phyloP scores from a whole-genome alignment of 2,888 invertebrate species.

The Rapana venosa region DNA sequence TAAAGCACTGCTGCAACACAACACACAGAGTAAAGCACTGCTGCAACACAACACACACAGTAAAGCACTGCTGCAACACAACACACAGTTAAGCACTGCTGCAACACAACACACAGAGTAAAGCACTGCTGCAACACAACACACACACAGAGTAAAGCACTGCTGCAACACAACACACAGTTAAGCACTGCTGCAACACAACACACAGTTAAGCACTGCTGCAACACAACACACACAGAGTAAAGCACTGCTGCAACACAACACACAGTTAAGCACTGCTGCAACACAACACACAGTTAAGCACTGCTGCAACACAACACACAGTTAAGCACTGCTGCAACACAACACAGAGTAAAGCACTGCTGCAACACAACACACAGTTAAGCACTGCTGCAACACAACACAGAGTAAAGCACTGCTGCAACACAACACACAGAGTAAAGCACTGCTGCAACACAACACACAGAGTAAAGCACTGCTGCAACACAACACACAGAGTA shows the following conservation, averaged over 20 bases:
- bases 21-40: constrained; percentile 60
- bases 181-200: constrained; percentile 76
- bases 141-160: no score
- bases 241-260: constrained; percentile 76
- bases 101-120: constrained; percentile 33
- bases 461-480: constrained; percentile 75
- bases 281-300: constrained; percentile 36
- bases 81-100: constrained; percentile 75
- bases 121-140: constrained; percentile 76
- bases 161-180: constrained; percentile 76
- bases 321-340: constrained; percentile 76
- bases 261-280: constrained; percentile 75
- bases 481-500: constrained; percentile 33
- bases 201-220: constrained; percentile 75
- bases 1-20: constrained; percentile 76
- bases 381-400: constrained; percentile 76
- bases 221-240: constrained; percentile 36
- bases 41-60: constrained; percentile 70
- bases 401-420: constrained; percentile 75
- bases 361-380: constrained; percentile 76
- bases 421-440: constrained; percentile 33
- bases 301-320: constrained; percentile 76
- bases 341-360: not conserved
- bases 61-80: constrained; percentile 76
- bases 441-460: constrained; percentile 76